Base-by-base conservation (phyloP, 2,113 vertebrate genomes). In the Rhinopomastus cyanomelas region DNA sequence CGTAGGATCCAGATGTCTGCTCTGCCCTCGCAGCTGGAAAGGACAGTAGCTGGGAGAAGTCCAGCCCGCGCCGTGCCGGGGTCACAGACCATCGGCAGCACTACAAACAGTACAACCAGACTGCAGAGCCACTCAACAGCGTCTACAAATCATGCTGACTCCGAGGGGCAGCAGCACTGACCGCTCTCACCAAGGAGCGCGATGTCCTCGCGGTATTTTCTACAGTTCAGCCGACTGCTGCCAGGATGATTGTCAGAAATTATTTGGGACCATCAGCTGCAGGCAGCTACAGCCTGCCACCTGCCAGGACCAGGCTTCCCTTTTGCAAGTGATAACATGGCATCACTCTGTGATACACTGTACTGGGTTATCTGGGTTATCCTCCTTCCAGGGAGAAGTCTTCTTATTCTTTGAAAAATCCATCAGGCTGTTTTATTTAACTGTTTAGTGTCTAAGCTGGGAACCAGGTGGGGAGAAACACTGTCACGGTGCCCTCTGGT, bases 81-180 rank as follows among this genome's bases (percentile, higher is more conserved):
- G 89, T 53, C 87, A 59, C 72, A 93, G 85, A 69, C 48, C 85
- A 92, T 89, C 93, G 92, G 23, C 69, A 94, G 62, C 85, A 85
- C 87, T 86, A 91, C 87, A 94, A 93, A 94, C 90, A 94, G 78
- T 52, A 85, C 16, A 67, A 92, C 81, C 75, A 89, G 49, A 90
- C 73, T 93, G 85, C 67, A 92, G 81, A 93, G 94, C 92, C 89
- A 77, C 62, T 90, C 91, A 93, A 94, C 89, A 90, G 6, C 22
- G 46, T 87, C 84, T 81, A 53, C 69, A 79, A 87, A 90, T 96
- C 92, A 80, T 44, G 75, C 81, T 93, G 93, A 93, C 93, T 85
- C 92, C 80, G 85, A 82, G 67, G 75, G 67, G 55, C 49, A 92
- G 75, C 32, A 85, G 64, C 81, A 91, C 79, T 94, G 89, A 73